A percentile compares a stretch with the other conserved stretches of the same genome.
Conservation (phyloP, 2,797 vertebrate species). For the Glyptemys insculpta region DNA sequence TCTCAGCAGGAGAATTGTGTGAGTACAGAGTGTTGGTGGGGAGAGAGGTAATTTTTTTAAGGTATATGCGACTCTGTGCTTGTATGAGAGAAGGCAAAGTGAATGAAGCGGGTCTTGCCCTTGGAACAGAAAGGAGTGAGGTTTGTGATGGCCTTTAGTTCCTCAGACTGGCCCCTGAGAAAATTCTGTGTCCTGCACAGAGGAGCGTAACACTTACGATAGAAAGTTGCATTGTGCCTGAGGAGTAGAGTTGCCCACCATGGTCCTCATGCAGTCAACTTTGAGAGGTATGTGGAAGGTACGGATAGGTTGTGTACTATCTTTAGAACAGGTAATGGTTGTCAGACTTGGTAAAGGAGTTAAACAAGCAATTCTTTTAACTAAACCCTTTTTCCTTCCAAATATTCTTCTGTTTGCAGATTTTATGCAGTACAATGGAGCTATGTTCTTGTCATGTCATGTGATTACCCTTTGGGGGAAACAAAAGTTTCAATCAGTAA, state of each 20-base stretch:
- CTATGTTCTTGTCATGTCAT: too few relatives aligned
- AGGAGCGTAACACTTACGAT: background rate
- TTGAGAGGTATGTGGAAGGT: background rate
- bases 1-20: background rate
- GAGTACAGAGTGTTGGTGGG: background rate
- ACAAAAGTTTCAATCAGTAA: too few relatives aligned
- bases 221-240: background rate
- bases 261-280: background rate
- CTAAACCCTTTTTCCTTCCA: background rate
- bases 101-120: background rate
- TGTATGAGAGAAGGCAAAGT: background rate
- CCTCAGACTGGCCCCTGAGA: background rate
- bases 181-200: background rate
- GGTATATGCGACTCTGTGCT: background rate
- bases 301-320: background rate
- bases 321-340: background rate
- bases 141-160: background rate
- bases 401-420: background rate
- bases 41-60: background rate
- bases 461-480: too few relatives aligned
- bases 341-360: background rate
- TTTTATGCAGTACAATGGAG: too few relatives aligned
- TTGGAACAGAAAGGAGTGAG: background rate
- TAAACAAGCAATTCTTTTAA: background rate
- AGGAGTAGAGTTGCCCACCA: background rate